Evolutionary conservation across 1,140 invertebrate genomes (phyloP), one percentile per base, ranked within the genome.

Genomic region (Cylas formicarius): DNA sequence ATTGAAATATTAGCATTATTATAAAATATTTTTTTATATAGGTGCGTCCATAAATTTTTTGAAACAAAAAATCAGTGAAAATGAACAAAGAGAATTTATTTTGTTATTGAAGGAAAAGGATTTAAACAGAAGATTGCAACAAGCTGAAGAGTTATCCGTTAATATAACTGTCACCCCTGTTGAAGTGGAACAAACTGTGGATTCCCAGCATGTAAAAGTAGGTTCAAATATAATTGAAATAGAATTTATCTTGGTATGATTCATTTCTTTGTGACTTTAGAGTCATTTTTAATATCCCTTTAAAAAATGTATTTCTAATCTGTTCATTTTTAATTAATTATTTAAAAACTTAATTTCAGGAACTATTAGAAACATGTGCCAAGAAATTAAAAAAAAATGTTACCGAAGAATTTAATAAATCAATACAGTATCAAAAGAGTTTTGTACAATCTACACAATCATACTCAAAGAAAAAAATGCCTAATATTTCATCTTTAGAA

Each of bases 301-400:
- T n/a, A n/a, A n/a, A n/a, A 26, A 8, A 8, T 8, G 9, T 22
- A 44, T n/a, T 1, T 23, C 9, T 10, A 23, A 44, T 23, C n/a
- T 19, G 16, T 13, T 39, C 11, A 26, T 31, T 31, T 21, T 19
- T 4, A n/a, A 2, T 9, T 44, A 6, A 45, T 19, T 43, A 9
- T 22, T 33, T 33, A 20, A 24, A 28, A 40, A 1, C 13, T 2
- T 3, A 26, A 17, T 44, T 39, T 21, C 22, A 50, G 41, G 9
- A 50, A 34, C 40, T 36, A 1, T 36, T 50, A 11, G 26, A 45
- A 33, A 28, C 44, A 32, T 50, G 48, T 32, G 48, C 43, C 10
- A 29, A 50, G 28, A 50, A 45, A 19, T 20, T 50, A 9, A 27
- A 49, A 19, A n/a, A 43, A 44, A 24, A 20, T 45, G 8, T 23